Evolutionary conservation across 2,797 vertebrate genomes (phyloP).

Genomic region (Carcharodon carcharias): DNA sequence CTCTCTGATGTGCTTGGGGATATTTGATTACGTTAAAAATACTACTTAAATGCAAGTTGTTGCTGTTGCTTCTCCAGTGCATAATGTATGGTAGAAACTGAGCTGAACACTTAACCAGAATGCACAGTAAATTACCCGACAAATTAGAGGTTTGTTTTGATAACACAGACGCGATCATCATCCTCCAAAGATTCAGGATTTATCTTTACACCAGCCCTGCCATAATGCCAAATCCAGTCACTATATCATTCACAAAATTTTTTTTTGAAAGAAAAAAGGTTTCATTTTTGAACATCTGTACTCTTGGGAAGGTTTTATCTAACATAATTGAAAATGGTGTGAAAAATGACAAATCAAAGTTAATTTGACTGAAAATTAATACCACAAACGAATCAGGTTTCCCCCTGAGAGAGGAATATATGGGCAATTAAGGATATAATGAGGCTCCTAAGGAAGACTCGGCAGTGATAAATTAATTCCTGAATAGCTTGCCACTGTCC

Average conservation of each 20-base stretch:
- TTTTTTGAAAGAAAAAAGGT: not conserved
- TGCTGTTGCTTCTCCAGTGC: not conserved
- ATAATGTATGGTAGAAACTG: not conserved
- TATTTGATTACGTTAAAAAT: not conserved
- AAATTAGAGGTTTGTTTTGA: not conserved
- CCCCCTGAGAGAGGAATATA: not conserved
- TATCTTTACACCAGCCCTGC: not conserved
- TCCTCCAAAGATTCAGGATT: not conserved
- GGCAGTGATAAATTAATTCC: not conserved
- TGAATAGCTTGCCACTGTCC: not conserved
- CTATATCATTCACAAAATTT: not conserved
- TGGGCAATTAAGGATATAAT: not conserved
- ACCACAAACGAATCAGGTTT: not conserved
- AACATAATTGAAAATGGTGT: not conserved
- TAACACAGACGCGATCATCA: not conserved
- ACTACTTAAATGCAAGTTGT: not conserved
- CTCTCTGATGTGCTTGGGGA: not conserved
- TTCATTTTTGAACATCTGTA: not conserved
- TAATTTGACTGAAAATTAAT: not conserved
- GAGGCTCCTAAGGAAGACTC: not conserved
- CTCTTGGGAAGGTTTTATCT: too few species aligned
- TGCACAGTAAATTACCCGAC: not conserved
- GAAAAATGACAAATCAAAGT: not conserved
- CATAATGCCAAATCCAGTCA: not conserved
- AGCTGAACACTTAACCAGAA: not conserved